Conservation (phyloP, 1,140 invertebrate genomes). For the Apis cerana region DNA sequence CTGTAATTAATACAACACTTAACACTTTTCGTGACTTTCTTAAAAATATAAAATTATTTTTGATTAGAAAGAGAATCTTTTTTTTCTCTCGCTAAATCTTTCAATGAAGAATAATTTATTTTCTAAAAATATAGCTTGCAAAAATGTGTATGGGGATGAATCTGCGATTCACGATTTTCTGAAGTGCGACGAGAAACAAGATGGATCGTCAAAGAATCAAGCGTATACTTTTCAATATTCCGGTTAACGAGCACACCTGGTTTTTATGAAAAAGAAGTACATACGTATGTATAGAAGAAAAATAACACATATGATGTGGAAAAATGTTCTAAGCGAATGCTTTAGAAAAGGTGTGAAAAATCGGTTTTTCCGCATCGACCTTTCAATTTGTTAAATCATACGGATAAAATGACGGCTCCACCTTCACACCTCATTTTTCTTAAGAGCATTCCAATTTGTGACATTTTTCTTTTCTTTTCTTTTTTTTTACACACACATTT, state of each 20-base stretch:
- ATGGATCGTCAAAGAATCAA: slow-evolving; percentile 1
- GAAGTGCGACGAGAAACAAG: not conserved
- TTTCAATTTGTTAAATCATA: not conserved
- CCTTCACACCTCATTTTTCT: no score
- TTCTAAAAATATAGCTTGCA: not conserved
- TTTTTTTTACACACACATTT: no score
- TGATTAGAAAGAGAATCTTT: no score
- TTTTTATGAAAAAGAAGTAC: not conserved
- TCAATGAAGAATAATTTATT: not conserved
- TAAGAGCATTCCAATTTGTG: no score
- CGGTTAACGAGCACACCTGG: not conserved
- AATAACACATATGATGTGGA: not conserved
- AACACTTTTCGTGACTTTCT: no score
- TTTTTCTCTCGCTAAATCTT: no score
- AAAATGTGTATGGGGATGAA: not conserved
- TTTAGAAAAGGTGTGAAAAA: not conserved
- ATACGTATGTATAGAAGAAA: not conserved
- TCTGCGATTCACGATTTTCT: not conserved
- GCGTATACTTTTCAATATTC: not conserved
- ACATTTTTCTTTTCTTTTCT: no score
- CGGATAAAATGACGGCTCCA: not conserved
- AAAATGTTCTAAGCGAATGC: not conserved
- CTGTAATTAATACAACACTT: no score
- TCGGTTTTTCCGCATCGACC: not conserved
- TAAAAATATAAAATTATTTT: no score